Conservation (phyloP, 2,113 vertebrate species). For the Bos indicus region DNA sequence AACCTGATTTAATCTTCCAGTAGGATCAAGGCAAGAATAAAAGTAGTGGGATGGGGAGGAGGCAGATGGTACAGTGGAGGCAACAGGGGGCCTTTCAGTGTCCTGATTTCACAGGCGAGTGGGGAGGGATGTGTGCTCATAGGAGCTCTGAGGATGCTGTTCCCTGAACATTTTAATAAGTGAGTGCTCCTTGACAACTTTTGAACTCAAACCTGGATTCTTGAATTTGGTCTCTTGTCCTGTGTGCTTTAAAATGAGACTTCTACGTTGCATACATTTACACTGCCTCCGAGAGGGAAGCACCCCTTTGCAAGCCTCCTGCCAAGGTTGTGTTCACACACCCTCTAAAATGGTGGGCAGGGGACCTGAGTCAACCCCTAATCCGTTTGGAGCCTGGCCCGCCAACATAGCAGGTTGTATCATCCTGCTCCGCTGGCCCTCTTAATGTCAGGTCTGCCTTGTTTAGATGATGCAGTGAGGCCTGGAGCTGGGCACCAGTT, state of each 20-base stretch:
- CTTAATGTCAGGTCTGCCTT: too few species aligned
- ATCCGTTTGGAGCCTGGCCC: not conserved
- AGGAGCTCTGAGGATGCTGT: not conserved
- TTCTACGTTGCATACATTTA: not conserved
- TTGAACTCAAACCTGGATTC: not conserved
- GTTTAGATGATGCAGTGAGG: not conserved
- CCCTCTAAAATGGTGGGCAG: not conserved
- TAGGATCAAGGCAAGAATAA: not conserved
- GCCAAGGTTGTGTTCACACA: not conserved
- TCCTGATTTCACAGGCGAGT: not conserved
- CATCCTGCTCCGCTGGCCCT: not conserved
- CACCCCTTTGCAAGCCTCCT: not conserved
- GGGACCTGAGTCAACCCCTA: not conserved
- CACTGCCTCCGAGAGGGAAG: not conserved
- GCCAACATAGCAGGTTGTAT: not conserved
- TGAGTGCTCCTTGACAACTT: not conserved
- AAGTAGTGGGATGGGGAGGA: not conserved
- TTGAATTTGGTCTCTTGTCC: not conserved
- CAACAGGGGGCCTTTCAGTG: not conserved
- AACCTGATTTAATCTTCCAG: not conserved
- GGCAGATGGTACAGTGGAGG: not conserved
- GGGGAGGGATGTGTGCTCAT: accelerated
- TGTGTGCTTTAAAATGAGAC: not conserved
- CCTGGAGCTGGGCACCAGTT: not conserved
- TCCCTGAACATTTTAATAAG: not conserved